Percentiles rank a stretch among this genome's conserved stretches.
Conservation (phyloP, 2,888 invertebrate genomes). For the Coleophora deauratella region DNA sequence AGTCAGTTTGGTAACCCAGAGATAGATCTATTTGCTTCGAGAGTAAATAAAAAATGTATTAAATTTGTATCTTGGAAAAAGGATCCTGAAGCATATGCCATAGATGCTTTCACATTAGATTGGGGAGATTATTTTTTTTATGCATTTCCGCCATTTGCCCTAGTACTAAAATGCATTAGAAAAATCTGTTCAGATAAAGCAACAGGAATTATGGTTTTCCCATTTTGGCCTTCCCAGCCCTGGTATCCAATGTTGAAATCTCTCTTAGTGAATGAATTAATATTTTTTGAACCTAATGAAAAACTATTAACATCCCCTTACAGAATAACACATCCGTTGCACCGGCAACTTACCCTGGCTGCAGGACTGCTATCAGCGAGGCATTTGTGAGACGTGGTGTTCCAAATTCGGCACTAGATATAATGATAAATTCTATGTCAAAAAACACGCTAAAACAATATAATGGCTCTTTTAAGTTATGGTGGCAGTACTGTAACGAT, state of each 20-base stretch:
- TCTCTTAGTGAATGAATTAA: background rate
- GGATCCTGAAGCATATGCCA: conserved; percentile 4
- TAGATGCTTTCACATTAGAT: conserved; percentile 11
- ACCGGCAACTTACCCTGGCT: background rate
- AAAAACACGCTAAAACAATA: background rate
- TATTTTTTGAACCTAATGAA: background rate
- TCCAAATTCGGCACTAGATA: background rate
- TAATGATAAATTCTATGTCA: background rate
- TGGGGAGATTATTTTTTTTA: conserved; percentile 11
- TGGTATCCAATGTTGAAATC: background rate
- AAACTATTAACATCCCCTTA: background rate
- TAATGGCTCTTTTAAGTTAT: background rate
- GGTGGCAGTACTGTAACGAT: background rate
- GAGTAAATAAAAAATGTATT: conserved; percentile 8
- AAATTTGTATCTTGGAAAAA: conserved; percentile 7
- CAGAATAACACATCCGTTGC: background rate
- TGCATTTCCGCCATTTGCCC: conserved; percentile 13
- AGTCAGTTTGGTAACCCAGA: background rate
- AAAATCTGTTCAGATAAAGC: background rate
- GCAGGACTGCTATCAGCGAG: background rate
- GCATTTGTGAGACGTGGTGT: background rate
- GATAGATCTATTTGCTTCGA: conserved; percentile 11
- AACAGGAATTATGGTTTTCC: background rate
- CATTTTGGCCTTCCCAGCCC: background rate
- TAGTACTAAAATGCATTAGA: conserved; percentile 7